Evolutionary conservation across 2,888 invertebrate species (phyloP).

Genomic region (Phoronis australis): DNA sequence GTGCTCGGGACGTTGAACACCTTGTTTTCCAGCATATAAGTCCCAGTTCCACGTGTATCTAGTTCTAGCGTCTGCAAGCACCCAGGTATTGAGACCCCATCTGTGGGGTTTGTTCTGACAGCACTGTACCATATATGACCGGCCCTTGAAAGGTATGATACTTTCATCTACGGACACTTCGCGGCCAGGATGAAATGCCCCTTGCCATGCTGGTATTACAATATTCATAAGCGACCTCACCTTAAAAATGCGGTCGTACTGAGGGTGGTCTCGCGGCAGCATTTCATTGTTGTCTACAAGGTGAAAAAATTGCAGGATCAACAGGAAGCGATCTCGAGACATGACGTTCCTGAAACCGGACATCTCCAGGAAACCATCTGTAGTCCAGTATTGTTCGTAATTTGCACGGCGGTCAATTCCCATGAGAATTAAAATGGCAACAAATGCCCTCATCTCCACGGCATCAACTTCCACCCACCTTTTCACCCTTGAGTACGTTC

Average conservation of each 20-base stretch:
- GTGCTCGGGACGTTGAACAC: not conserved
- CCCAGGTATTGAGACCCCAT: constrained; percentile 11
- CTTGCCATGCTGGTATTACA: constrained; percentile 4
- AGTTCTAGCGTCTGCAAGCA: constrained; percentile 3
- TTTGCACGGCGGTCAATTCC: not conserved
- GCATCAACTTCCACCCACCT: not conserved
- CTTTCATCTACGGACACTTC: constrained; percentile 8
- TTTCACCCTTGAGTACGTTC: not conserved
- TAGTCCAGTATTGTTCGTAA: not conserved
- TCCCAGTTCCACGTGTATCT: constrained; percentile 7
- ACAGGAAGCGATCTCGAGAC: not conserved
- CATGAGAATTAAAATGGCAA: not conserved
- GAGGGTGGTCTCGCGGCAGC: constrained; percentile 2
- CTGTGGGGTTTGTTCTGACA: constrained; percentile 8
- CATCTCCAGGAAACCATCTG: not conserved
- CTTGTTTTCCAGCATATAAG: constrained; percentile 1
- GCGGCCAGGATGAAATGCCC: constrained; percentile 1
- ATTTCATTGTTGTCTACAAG: constrained; percentile 1
- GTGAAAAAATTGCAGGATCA: constrained; percentile 6
- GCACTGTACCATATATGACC: constrained; percentile 5
- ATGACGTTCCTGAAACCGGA: not conserved
- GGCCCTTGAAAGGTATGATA: constrained; percentile 4
- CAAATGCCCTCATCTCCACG: not conserved
- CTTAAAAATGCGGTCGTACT: constrained; percentile 5
- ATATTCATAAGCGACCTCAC: not conserved